Evolutionary conservation across 2,888 invertebrate genomes (phyloP), one percentile per base, ranked within the genome.

Genomic region (Calameuta idolon): DNA sequence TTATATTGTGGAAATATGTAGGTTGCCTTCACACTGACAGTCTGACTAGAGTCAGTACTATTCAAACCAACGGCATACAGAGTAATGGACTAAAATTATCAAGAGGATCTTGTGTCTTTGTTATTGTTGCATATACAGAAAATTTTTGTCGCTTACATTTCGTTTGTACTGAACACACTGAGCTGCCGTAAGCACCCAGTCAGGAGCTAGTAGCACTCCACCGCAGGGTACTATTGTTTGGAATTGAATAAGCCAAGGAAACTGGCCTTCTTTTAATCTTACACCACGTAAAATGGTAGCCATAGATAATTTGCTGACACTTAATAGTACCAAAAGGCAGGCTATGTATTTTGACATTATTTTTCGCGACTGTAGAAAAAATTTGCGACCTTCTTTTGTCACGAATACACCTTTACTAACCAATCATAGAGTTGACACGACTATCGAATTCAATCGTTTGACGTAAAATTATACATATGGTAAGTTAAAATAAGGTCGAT

Each of bases 181-280:
- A 11, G 87, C 87, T 12, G 87, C 85, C 3, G 87, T 87, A 74
- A 87, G 79, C 34, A 87, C 84, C 87, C 87, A 87, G 69, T 87
- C 87, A 33, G 85, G 81, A 23, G 85, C 83, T 69, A 87, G 77
- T 30, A 87, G 81, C 68, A 87, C 81, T 40, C 87, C 87, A 33
- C 87, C 86, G 76, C 87, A 87, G 74, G 87, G 86, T 69, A 76
- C 76, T 76, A 87, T 80, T 33, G 87, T 87, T 81, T 87, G 82
- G 80, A 87, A 88, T 75, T 88, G 87, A 79, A 87, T 80, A 34
- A 87, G 77, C 86, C 87, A 87, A 12, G 87, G 87, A 81, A 87
- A 87, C 12, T 87, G 83, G 31, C 84, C 83, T n/a, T 81, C 79
- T 11, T 77, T 74, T 35, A 79, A 83, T 69, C 85, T 83, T 37